Evolutionary conservation across 2,797 vertebrate species (phyloP).

Genomic region (Coregonus suidteri): DNA sequence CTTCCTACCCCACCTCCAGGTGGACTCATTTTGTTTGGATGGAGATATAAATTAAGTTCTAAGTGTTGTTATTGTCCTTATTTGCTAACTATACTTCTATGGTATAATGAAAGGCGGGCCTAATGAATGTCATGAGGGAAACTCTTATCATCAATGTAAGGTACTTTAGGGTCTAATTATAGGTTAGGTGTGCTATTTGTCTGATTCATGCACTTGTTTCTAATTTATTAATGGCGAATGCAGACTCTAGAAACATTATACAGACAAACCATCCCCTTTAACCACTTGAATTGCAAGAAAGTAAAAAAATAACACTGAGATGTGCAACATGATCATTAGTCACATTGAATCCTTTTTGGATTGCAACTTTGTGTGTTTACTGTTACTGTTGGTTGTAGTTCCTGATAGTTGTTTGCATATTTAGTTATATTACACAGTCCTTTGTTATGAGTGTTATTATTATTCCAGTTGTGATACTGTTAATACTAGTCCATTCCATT

Average conservation of each 20-base stretch:
- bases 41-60: constrained; percentile 10
- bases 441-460: too few species aligned
- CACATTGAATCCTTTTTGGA: not conserved
- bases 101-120: not conserved
- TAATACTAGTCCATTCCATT: too few species aligned
- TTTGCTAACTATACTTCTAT: constrained; percentile 1
- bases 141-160: not conserved
- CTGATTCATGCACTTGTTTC: not conserved
- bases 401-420: too few species aligned
- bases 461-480: too few species aligned
- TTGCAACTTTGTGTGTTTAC: too few species aligned
- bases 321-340: not conserved
- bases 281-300: not conserved
- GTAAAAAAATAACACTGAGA: not conserved
- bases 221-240: not conserved
- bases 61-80: not conserved
- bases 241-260: not conserved
- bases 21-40: constrained; percentile 6
- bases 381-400: too few species aligned
- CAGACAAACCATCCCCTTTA: not conserved
- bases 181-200: not conserved
- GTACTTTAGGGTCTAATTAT: not conserved
- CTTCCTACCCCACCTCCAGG: constrained; percentile 15
- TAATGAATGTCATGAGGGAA: not conserved
- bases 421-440: too few species aligned